Evolutionary conservation across 2,888 invertebrate genomes (phyloP), one percentile per base, ranked within the genome.

Genomic region (Drosophila picticornis): DNA sequence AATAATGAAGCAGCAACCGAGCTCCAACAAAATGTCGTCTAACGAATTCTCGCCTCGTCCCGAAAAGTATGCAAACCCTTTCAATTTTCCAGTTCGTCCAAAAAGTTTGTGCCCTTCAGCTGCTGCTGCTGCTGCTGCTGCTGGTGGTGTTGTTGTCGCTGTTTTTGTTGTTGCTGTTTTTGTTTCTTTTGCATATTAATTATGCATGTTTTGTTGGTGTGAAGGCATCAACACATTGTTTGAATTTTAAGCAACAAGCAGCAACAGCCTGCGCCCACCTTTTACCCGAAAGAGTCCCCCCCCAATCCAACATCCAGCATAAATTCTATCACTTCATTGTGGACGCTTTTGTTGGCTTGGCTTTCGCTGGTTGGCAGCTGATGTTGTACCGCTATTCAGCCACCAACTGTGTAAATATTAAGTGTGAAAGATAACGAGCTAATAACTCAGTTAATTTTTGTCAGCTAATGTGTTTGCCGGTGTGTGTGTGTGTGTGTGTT

Each of bases 221-320:
- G 91, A 91, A 89, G 83, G 88, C 91, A 83, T 90, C 84, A 91
- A 89, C 91, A 91, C 90, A 90, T 92, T 88, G 90, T 90, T 88
- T 85, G 88, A 85, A 88, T 90, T 89, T 90, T 77, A 77, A 90
- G 82, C 84, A 81, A 86, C 89, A 86, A 80, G 72, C 80, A 67
- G 69, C 84, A 88, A 64, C 66, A 70, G 40, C 43, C 69, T 38
- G 51, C 22, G 34, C 48, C 48, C 53, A 34, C 36, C 58, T 32
- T 62, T 31, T 9, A 27, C n/a, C 57, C n/a, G 19, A 22, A 43
- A 16, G n/a, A 10, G 2, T 0, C 32, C 16, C 9, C 16, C 7
- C 9, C 10, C 6, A 16, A 32, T 4, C 25, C 22, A 25, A 6
- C 9, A 16, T 19, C 22, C 32, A 9, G 9, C 25, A 4, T 19